Base-by-base conservation (phyloP, 2,888 invertebrate species). In the Ischnus inquisitorius region DNA sequence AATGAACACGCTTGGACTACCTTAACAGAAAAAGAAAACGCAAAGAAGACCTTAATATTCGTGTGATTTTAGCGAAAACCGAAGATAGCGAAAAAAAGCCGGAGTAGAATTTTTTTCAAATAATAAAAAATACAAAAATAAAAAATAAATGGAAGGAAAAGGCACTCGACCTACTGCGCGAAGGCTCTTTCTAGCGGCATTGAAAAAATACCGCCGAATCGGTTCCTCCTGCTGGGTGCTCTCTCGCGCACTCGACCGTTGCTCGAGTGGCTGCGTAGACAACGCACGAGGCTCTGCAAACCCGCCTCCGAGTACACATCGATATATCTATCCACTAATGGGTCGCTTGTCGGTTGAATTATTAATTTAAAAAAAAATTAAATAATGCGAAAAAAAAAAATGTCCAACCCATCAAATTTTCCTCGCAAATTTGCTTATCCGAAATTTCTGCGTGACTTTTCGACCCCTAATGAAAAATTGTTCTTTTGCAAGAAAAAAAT, bases 171-270 rank as follows among this genome's bases (percentile, higher is more conserved):
- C 76, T 71, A 83, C 76, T 80, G 76, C 43, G 76, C 79, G 76
- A 74, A 16, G 46, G 46, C 46, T 48, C 14, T 48, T 83, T 75
- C 64, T 69, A 69, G 79, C 69, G 68, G 78, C 78, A 75, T 75
- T 74, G 74, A 80, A 79, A 82, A 86, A 89, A 90, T 89, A 91
- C 88, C 90, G 90, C 89, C 87, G 87, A 88, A 89, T 91, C 88
- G 88, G 91, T 89, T 86, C 89, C 84, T 89, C 86, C 88, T 85
- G 87, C 82, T 77, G 77, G 88, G 87, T 87, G 78, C 83, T 68
- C 86, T 83, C 79, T 78, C 85, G 85, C 34, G 84, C 85, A 85
- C 88, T 81, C 83, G 83, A 83, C 83, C 83, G 83, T 83, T 79
- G 79, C 83, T 88, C 87, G 88, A 89, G 88, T 89, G 83, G 75